A percentile compares a stretch with the other conserved stretches of the same genome.
Conservation (phyloP, 2,888 invertebrate genomes). For the Lycophotia porphyrea region DNA sequence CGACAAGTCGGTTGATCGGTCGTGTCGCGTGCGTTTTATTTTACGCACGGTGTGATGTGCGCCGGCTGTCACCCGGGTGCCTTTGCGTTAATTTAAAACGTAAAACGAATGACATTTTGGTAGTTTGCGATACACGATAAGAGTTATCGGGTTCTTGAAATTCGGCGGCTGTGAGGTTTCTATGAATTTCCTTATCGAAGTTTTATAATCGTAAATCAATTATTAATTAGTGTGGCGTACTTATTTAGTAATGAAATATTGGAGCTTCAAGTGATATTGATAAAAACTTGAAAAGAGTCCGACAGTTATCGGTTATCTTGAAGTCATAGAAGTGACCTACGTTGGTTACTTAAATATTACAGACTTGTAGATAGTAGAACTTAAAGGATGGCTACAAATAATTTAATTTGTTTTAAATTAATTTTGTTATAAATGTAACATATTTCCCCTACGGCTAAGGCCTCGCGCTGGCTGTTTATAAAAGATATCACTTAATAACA, state of each 20-base stretch:
- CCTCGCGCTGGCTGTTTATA: slow-evolving; percentile 61
- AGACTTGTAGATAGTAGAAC: background rate
- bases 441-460: slow-evolving; percentile 55
- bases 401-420: slow-evolving; percentile 47
- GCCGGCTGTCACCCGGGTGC: slow-evolving; percentile 61
- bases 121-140: slow-evolving; percentile 54
- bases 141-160: slow-evolving; percentile 33
- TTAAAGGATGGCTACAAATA: slow-evolving; percentile 13
- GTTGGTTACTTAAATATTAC: slow-evolving; percentile 10
- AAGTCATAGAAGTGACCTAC: slow-evolving; percentile 44
- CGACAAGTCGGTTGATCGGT: slow-evolving; percentile 75
- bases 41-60: slow-evolving; percentile 72
- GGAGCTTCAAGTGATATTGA: slow-evolving; percentile 29
- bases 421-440: slow-evolving; percentile 47
- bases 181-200: slow-evolving; percentile 47
- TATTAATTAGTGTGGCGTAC: slow-evolving; percentile 16
- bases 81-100: slow-evolving; percentile 62
- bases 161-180: slow-evolving; percentile 33
- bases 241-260: slow-evolving; percentile 15
- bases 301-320: slow-evolving; percentile 42
- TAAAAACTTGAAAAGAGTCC: slow-evolving; percentile 46
- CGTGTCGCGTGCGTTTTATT: slow-evolving; percentile 76
- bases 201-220: slow-evolving; percentile 43
- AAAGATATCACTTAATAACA: slow-evolving; percentile 76
- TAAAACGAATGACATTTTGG: slow-evolving; percentile 58